Conservation (phyloP, 2,888 invertebrate species). For the Muscina levida region DNA sequence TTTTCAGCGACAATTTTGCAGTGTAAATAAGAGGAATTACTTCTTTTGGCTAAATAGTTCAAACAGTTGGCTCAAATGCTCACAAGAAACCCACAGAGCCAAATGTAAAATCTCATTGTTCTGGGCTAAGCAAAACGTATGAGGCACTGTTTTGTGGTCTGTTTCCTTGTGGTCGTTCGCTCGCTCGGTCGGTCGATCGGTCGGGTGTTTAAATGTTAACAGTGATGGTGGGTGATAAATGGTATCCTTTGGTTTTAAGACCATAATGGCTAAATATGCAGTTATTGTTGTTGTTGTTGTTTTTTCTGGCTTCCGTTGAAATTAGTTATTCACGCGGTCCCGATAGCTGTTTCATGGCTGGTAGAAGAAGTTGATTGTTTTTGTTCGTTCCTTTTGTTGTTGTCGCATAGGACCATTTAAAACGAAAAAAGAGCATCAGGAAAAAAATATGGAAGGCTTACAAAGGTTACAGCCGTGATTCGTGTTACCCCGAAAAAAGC, state of each 20-base stretch:
- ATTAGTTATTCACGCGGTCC: conserved; percentile 80
- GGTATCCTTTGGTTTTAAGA: conserved; percentile 42
- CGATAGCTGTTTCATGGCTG: conserved; percentile 65
- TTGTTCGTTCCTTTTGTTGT: neutral
- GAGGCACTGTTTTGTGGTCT: conserved; percentile 7
- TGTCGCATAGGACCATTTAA: conserved; percentile 67
- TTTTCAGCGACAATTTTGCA: conserved; percentile 29
- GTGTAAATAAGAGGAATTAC: conserved; percentile 61
- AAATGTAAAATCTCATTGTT: conserved; percentile 25
- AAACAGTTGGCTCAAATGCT: neutral
- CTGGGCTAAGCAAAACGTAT: conserved; percentile 8
- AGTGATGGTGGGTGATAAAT: conserved; percentile 64
- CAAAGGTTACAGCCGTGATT: conserved; percentile 67
- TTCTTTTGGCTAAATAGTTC: conserved; percentile 30
- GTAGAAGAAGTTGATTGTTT: conserved; percentile 17
- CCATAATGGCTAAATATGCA: conserved; percentile 45
- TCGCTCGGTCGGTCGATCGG: neutral
- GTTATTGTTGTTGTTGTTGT: conserved; percentile 66
- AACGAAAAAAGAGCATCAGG: conserved; percentile 55
- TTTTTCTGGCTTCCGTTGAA: conserved; percentile 75
- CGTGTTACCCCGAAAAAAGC: conserved; percentile 50
- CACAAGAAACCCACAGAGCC: neutral
- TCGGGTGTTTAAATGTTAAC: conserved; percentile 65
- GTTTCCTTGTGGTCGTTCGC: conserved; percentile 19
- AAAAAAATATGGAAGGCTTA: conserved; percentile 30